Percentiles rank a stretch among this genome's conserved stretches.
phyloP scores from a whole-genome alignment of 2,113 vertebrate genomes.

The Caranx ignobilis region DNA sequence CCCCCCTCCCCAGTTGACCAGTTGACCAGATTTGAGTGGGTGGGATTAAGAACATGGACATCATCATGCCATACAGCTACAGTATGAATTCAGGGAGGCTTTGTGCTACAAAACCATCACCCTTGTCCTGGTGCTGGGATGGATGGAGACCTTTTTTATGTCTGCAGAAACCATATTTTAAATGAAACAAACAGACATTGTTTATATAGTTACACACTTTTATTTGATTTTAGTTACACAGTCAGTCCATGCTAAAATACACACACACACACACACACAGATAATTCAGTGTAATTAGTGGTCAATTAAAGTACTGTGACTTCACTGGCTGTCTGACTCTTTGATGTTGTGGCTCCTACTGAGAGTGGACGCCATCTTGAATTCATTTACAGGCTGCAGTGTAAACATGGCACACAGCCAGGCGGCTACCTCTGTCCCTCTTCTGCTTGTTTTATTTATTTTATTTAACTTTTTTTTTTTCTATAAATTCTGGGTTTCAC shows the following conservation, averaged over 20 bases:
- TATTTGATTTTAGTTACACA: background rate
- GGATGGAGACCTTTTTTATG: background rate
- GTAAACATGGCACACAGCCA: slow-evolving; percentile 85
- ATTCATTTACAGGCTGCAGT: slow-evolving; percentile 88
- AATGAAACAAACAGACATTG: background rate
- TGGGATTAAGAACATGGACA: background rate
- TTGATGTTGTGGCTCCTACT: slow-evolving; percentile 88
- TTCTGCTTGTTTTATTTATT: slow-evolving; percentile 52
- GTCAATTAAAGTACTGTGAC: slow-evolving; percentile 88
- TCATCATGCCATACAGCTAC: background rate
- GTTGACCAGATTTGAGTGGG: background rate
- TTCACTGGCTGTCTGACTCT: slow-evolving; percentile 82
- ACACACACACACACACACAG: slow-evolving; percentile 32
- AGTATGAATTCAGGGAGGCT: background rate
- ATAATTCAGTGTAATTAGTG: slow-evolving; percentile 89
- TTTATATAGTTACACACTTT: background rate
- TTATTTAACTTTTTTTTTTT: slow-evolving; percentile 27
- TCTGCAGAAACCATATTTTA: background rate
- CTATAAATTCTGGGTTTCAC: slow-evolving; percentile 7
- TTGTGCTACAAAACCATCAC: background rate
- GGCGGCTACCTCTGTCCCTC: slow-evolving; percentile 62
- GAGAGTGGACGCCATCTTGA: slow-evolving; percentile 90
- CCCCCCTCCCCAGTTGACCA: background rate
- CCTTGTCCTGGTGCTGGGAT: background rate
- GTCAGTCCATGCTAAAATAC: background rate